Base-by-base conservation (phyloP, 2,888 invertebrate species). In the Furcula furcula region DNA sequence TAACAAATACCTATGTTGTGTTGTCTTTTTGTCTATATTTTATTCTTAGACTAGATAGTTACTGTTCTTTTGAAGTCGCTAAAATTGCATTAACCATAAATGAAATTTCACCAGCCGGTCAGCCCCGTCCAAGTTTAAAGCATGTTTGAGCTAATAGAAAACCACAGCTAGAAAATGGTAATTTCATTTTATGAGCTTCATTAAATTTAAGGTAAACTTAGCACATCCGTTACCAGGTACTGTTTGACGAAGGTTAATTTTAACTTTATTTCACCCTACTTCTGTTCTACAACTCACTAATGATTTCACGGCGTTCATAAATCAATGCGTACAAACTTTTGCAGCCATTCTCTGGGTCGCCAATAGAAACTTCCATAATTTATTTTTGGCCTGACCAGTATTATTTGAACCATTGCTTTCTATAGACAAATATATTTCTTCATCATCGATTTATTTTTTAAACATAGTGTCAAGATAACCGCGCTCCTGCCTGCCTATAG, bases 221-320 rank as follows among this genome's bases (percentile, higher is more conserved):
- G 25, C 44, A 53, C 49, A 45, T 47, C 46, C 42, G 45, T 48
- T 55, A 53, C 39, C 48, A 41, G 46, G 43, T 58, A 61, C 50
- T 54, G n/a, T 49, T 41, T 43, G 40, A 32, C 41, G 40, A 60
- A 52, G 59, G 62, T 66, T 69, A 62, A 69, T 66, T 65, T 65
- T 53, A 70, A 74, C 60, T 73, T 73, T 65, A 62, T 63, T 71
- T 57, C 53, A 40, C 48, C 56, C 47, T 44, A 59, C 55, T 62
- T 58, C 55, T 54, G 55, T 57, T 65, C 45, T 48, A 42, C 40
- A 58, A 55, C 55, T 64, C 54, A 47, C 64, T 69, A 68, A 70
- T 66, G 66, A 70, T 70, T 74, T 70, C 63, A 55, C 41, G 42
- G 38, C 57, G 50, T 54, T 44, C 71, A 74, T 73, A 70, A 71